A percentile compares a stretch with the other conserved stretches of the same genome.
Evolutionary conservation across 2,113 vertebrate genomes (phyloP).

Genomic region (Siniperca knerii): DNA sequence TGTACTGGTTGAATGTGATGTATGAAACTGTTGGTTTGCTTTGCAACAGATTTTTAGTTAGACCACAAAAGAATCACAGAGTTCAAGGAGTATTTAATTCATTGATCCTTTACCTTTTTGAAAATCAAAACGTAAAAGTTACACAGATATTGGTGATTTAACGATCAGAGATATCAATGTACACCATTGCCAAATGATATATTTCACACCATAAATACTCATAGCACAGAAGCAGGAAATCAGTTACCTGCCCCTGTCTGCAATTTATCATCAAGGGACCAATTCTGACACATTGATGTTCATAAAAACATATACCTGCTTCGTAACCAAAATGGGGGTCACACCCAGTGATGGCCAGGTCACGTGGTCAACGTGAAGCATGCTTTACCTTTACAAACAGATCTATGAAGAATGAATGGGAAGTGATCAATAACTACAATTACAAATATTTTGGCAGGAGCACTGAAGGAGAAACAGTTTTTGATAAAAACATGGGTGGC

Average conservation of each 20-base stretch:
- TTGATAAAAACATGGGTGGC: constrained; percentile 71
- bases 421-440: constrained; percentile 66
- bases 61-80: constrained; percentile 75
- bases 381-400: constrained; percentile 80
- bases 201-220: constrained; percentile 87
- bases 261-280: constrained; percentile 81
- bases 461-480: constrained; percentile 46
- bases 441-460: constrained; percentile 81
- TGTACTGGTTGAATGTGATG: neutral
- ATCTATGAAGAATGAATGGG: constrained; percentile 65
- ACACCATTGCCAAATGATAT: constrained; percentile 87
- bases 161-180: constrained; percentile 87
- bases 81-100: constrained; percentile 83
- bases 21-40: neutral
- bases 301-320: constrained; percentile 78
- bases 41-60: constrained; percentile 14
- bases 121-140: constrained; percentile 86
- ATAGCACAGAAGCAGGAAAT: constrained; percentile 79
- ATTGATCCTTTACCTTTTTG: constrained; percentile 85
- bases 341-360: constrained; percentile 70
- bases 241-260: constrained; percentile 75
- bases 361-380: constrained; percentile 75
- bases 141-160: constrained; percentile 86
- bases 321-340: constrained; percentile 66
- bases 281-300: constrained; percentile 83